Evolutionary conservation across 2,888 invertebrate species (phyloP), one percentile per base, ranked within the genome.

Genomic region (Sericinus montela): DNA sequence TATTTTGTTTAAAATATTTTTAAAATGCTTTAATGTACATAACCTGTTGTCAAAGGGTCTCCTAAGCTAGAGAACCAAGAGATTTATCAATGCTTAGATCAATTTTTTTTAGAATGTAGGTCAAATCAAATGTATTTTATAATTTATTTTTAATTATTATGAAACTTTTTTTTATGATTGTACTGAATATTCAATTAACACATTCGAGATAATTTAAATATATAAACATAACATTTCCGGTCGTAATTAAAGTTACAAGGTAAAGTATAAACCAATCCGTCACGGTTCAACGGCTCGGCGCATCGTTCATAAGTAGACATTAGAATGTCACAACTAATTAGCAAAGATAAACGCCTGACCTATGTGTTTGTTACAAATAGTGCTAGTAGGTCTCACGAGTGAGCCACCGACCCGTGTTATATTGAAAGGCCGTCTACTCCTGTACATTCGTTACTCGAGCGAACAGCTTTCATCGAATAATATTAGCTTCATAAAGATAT

Each of bases 401-500:
- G 81, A 82, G 64, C 69, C 69, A 66, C 47, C 80, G 81, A 85
- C 75, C 82, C 81, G 79, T 85, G 62, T 46, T 56, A 68, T 73
- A 64, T 72, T 69, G 57, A 74, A 73, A 77, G 75, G 72, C 69
- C 64, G 65, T 65, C 68, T 69, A 61, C 67, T 72, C 67, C 64
- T 59, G 59, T 71, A 60, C 58, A 57, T 63, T 58, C 66, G 65
- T 72, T 75, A 72, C 62, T 64, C 67, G 69, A 75, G 72, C 83
- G 76, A 77, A 80, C 72, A 76, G 75, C 76, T 71, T 75, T 66
- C 67, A 56, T 65, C 56, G 60, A 64, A 69, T 73, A 69, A 67
- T 72, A 76, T 69, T 64, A 62, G 54, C 53, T 58, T 30, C 48
- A 57, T 55, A 67, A 65, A 58, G 39, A 54, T 74, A 82, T 82